Evolutionary conservation across 2,113 vertebrate species (phyloP).

Genomic region (Serinus canaria): DNA sequence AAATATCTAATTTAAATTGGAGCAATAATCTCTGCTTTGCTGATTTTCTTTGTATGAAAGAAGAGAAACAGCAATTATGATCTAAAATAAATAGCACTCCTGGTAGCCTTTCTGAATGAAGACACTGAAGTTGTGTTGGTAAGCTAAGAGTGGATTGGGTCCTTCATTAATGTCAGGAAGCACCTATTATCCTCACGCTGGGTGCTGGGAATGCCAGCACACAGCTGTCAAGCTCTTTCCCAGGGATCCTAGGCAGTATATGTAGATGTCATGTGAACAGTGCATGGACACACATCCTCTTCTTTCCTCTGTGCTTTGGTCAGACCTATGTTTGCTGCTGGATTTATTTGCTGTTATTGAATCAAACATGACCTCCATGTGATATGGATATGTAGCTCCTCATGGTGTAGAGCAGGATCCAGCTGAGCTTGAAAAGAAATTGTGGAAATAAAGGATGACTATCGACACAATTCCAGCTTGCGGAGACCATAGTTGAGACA

Average conservation of each 20-base stretch:
- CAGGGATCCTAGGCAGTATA: fast-evolving
- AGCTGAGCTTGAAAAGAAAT: neutral
- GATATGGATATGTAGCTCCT: neutral
- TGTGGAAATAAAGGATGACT: neutral
- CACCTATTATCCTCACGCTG: fast-evolving
- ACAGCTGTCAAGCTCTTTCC: fast-evolving
- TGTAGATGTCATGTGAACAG: fast-evolving
- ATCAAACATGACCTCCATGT: neutral
- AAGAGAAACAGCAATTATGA: neutral
- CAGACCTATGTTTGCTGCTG: neutral
- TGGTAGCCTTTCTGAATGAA: neutral
- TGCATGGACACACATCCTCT: neutral
- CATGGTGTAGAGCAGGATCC: neutral
- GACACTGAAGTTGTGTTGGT: neutral
- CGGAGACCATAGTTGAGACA: neutral
- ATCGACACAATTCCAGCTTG: neutral
- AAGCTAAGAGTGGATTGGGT: neutral
- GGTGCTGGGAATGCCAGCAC: neutral
- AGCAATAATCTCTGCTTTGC: conserved; percentile 11
- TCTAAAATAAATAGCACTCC: neutral
- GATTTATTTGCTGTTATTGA: neutral
- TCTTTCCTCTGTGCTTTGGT: neutral
- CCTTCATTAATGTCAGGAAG: neutral
- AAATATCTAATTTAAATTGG: conserved; percentile 7
- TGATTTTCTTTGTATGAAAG: neutral